Percentiles rank a stretch among this genome's conserved stretches.
Evolutionary conservation across 2,888 invertebrate genomes (phyloP).

Genomic region (Lepidocyrtinus sp.): DNA sequence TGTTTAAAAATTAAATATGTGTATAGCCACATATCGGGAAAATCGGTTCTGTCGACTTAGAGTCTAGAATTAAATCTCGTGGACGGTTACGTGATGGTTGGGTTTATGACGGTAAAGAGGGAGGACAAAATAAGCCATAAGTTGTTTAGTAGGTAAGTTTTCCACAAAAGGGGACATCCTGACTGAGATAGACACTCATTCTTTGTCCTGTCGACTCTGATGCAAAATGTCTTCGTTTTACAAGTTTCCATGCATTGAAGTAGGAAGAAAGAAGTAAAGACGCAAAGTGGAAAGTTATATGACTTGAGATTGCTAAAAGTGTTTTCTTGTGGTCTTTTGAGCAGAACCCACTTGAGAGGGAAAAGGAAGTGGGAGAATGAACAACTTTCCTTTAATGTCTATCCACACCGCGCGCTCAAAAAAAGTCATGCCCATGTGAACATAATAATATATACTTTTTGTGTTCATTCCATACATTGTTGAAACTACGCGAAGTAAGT

Average conservation of each 20-base stretch:
- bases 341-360: slow-evolving; percentile 63
- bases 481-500: no score
- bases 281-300: slow-evolving; percentile 52
- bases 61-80: no score
- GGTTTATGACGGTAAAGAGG: no score
- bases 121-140: no score
- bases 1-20: no score
- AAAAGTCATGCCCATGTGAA: slow-evolving; percentile 53
- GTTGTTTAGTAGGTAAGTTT: no score
- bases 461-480: no score
- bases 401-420: slow-evolving; percentile 52
- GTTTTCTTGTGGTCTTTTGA: slow-evolving; percentile 61
- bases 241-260: neutral
- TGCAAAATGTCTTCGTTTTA: neutral
- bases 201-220: neutral
- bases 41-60: no score
- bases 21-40: slow-evolving; percentile 26
- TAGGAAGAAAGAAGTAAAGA: neutral
- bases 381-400: slow-evolving; percentile 65
- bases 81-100: no score
- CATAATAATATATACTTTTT: slow-evolving; percentile 42
- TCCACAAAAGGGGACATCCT: neutral
- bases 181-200: neutral
- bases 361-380: slow-evolving; percentile 62
- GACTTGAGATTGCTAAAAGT: slow-evolving; percentile 49